Percentiles rank a stretch among this genome's conserved stretches.
phyloP scores from a whole-genome alignment of 2,888 invertebrate genomes.

The Drosophila algonquin region DNA sequence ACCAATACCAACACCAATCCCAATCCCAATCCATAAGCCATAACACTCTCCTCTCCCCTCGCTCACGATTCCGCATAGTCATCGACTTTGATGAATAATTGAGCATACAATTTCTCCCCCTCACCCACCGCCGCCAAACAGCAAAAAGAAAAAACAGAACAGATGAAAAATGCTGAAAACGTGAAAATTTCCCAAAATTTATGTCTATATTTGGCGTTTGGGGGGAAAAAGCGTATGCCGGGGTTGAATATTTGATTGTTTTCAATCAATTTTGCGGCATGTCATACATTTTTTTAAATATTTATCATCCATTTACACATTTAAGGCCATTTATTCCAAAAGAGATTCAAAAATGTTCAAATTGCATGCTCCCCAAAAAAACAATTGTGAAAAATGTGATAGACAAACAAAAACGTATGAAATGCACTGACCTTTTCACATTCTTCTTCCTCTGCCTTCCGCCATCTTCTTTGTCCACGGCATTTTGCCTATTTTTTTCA shows the following conservation, averaged over 20 bases:
- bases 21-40: constrained; percentile 38
- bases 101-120: constrained; percentile 50
- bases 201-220: constrained; percentile 4
- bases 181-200: constrained; percentile 5
- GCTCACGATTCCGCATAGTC: constrained; percentile 41
- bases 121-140: constrained; percentile 10
- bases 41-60: constrained; percentile 35
- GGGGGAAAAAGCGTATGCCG: background rate
- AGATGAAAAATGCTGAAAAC: constrained; percentile 17
- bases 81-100: constrained; percentile 71
- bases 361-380: background rate
- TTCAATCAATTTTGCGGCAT: constrained; percentile 3
- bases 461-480: no score
- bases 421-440: no score
- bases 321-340: background rate
- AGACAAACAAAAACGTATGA: no score
- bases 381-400: no score
- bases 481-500: no score
- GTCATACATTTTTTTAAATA: background rate
- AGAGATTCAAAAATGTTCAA: background rate
- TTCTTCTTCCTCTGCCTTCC: no score
- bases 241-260: constrained; percentile 8
- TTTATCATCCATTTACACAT: background rate
- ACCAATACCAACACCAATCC: constrained; percentile 5
- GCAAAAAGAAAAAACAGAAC: constrained; percentile 27